Conservation (phyloP, 2,888 invertebrate species). For the Hydroisotoma schaefferi region DNA sequence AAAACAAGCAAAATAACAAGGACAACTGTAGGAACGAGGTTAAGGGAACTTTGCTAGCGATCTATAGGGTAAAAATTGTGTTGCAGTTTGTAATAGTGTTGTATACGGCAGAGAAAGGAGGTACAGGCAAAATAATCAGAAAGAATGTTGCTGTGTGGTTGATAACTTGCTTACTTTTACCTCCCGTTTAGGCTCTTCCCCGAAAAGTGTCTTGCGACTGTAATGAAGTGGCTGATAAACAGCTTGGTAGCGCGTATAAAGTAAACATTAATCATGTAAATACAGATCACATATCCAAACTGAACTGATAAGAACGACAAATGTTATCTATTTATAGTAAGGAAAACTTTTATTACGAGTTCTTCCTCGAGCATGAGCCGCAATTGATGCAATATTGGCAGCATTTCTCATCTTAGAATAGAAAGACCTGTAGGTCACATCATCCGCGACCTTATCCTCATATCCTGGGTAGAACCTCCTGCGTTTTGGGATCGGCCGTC, state of each 20-base stretch:
- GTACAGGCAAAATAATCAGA: no score
- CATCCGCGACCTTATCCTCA: conserved; percentile 70
- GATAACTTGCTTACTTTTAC: conserved; percentile 33
- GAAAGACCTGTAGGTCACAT: conserved; percentile 81
- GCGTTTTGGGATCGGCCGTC: conserved; percentile 71
- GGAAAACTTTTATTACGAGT: background rate
- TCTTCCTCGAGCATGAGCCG: conserved; percentile 9
- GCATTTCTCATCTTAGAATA: conserved; percentile 76
- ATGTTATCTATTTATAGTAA: background rate
- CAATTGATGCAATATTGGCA: conserved; percentile 51
- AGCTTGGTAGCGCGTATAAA: no score
- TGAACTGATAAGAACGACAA: background rate
- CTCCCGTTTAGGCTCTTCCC: conserved; percentile 26
- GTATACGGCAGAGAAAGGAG: no score
- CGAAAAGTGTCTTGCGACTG: conserved; percentile 45
- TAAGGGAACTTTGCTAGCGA: no score
- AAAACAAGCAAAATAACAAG: no score
- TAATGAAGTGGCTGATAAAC: conserved; percentile 46
- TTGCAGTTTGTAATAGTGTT: no score
- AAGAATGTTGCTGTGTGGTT: no score
- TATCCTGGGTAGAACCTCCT: conserved; percentile 62
- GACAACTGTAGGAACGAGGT: no score
- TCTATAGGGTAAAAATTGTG: no score
- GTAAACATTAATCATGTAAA: no score
- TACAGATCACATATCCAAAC: background rate